phyloP scores from a whole-genome alignment of 1,140 invertebrate species.

The Tetragonula clypearis region DNA sequence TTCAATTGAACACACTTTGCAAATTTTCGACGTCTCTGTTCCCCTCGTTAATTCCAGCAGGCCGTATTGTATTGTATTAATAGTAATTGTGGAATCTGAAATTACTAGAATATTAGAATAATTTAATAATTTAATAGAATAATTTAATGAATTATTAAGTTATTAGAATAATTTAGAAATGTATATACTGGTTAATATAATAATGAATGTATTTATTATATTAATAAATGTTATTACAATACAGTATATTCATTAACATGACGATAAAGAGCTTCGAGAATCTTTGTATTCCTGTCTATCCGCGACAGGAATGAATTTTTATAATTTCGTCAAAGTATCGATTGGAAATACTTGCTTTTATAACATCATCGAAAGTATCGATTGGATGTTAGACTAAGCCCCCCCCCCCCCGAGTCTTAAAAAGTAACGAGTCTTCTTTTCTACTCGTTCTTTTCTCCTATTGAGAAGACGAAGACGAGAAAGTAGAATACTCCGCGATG shows the following conservation, averaged over 20 bases:
- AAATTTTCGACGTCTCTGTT: background rate
- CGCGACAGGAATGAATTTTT: background rate
- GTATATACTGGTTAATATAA: background rate
- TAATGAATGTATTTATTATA: background rate
- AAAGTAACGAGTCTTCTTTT: background rate
- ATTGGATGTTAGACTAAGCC: constrained; percentile 4
- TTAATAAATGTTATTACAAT: too few relatives aligned
- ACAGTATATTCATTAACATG: too few relatives aligned
- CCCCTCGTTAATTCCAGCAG: too few relatives aligned
- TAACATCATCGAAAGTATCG: background rate
- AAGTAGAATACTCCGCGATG: background rate
- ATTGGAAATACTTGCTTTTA: background rate
- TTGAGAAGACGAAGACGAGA: background rate
- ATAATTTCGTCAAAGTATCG: constrained; percentile 32
- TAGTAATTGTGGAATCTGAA: background rate
- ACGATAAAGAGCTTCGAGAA: background rate
- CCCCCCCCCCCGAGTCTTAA: too few relatives aligned
- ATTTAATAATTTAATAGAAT: too few relatives aligned
- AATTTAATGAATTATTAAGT: too few relatives aligned
- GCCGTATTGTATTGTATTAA: background rate
- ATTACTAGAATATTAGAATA: too few relatives aligned
- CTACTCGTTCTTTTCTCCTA: background rate
- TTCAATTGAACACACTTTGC: background rate
- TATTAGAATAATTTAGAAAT: background rate
- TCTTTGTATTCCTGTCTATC: background rate